phyloP scores from a whole-genome alignment of 2,888 invertebrate species.

The Portevinia maculata region DNA sequence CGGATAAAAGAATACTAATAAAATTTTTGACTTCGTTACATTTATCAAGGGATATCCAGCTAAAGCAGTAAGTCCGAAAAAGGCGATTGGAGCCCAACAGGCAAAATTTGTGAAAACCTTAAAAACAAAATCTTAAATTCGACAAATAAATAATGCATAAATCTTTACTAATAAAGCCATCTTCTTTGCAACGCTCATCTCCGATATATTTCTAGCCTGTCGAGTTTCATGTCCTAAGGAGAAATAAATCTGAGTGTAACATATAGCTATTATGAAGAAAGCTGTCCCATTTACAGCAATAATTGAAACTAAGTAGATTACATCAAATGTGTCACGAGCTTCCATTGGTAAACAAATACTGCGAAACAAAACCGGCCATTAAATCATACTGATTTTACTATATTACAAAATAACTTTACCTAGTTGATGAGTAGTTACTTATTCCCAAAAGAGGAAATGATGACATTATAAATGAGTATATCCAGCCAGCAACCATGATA shows the following conservation, averaged over 20 bases:
- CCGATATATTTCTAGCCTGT: conserved; percentile 84
- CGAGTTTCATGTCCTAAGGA: conserved; percentile 89
- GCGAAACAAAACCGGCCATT: conserved; percentile 75
- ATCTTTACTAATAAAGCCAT: conserved; percentile 91
- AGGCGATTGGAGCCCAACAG: conserved; percentile 94
- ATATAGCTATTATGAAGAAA: conserved; percentile 92
- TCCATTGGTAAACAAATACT: conserved; percentile 96
- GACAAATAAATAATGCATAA: neutral
- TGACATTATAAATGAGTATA: conserved; percentile 90
- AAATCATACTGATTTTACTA: neutral
- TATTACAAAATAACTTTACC: conserved; percentile 80
- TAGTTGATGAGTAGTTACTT: conserved; percentile 94
- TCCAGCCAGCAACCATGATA: conserved; percentile 91
- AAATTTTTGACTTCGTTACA: conserved; percentile 90
- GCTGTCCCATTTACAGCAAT: conserved; percentile 91
- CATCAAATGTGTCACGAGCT: conserved; percentile 87
- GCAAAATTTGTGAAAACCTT: conserved; percentile 90
- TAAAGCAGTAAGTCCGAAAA: conserved; percentile 93
- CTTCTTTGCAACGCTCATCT: conserved; percentile 92
- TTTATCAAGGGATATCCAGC: conserved; percentile 93
- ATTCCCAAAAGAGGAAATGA: conserved; percentile 91
- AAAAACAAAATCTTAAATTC: neutral
- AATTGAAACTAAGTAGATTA: conserved; percentile 89
- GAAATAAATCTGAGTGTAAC: conserved; percentile 93
- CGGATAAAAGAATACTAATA: conserved; percentile 95